A percentile compares a stretch with the other conserved stretches of the same genome.
phyloP scores from a whole-genome alignment of 2,888 invertebrate species.

The Tridacna gigas region DNA sequence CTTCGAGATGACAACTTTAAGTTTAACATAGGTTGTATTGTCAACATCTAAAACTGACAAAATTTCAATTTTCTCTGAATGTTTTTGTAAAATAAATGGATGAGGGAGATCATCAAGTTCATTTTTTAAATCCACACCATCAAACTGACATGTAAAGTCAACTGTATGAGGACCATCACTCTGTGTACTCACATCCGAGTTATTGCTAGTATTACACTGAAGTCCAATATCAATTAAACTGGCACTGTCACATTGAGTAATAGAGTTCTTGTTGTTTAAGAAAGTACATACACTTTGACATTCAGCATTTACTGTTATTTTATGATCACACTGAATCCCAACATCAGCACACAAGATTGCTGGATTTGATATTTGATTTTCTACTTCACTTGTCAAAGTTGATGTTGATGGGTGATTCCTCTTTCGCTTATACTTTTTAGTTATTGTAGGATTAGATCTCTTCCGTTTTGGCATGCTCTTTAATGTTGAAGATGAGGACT shows the following conservation, averaged over 20 bases:
- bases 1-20: too few relatives aligned
- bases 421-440: too few relatives aligned
- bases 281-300: background rate
- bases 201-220: background rate
- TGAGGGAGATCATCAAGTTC: background rate
- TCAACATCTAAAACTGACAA: too few relatives aligned
- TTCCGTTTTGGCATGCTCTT: too few relatives aligned
- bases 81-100: too few relatives aligned
- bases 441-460: too few relatives aligned
- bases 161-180: background rate
- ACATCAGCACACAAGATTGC: background rate
- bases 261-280: background rate
- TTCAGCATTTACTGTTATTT: background rate
- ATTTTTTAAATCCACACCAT: conserved; percentile 6
- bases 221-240: background rate
- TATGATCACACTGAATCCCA: background rate
- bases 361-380: too few relatives aligned
- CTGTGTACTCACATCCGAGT: background rate
- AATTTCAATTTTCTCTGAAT: conserved; percentile 7
- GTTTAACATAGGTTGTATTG: too few relatives aligned
- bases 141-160: conserved; percentile 12
- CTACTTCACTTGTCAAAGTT: too few relatives aligned
- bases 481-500: too few relatives aligned
- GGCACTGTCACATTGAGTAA: background rate
- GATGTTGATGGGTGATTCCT: too few relatives aligned